Evolutionary conservation across 2,797 vertebrate genomes (phyloP).

Genomic region (Onychomys leucogaster): DNA sequence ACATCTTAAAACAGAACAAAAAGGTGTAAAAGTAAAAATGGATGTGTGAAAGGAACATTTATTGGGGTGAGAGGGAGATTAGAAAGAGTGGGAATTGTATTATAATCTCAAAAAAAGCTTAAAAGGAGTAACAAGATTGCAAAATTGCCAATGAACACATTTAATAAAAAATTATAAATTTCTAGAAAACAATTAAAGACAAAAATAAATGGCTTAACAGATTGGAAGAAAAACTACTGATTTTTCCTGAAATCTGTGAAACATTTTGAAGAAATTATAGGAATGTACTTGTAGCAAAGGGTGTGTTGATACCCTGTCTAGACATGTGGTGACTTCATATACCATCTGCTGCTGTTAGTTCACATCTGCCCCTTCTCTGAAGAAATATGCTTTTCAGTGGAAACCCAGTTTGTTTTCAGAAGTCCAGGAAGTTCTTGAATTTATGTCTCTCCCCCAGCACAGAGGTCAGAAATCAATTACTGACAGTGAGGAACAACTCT

Average conservation of each 20-base stretch:
- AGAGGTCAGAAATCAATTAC: background rate
- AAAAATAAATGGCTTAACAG: background rate
- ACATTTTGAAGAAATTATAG: background rate
- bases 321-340: background rate
- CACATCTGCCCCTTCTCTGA: background rate
- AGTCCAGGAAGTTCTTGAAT: background rate
- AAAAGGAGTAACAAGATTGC: background rate
- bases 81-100: background rate
- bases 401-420: background rate
- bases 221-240: background rate
- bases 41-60: background rate
- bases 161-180: background rate
- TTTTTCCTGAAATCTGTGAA: background rate
- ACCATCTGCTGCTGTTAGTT: background rate
- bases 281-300: background rate
- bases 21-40: background rate
- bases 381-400: background rate
- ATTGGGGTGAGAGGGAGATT: background rate
- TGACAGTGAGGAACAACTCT: background rate
- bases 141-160: background rate
- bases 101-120: background rate
- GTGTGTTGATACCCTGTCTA: background rate
- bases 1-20: background rate
- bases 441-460: background rate
- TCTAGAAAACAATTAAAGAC: background rate